phyloP scores from a whole-genome alignment of 2,888 invertebrate genomes.

The Poecilobothrus nobilitatus region DNA sequence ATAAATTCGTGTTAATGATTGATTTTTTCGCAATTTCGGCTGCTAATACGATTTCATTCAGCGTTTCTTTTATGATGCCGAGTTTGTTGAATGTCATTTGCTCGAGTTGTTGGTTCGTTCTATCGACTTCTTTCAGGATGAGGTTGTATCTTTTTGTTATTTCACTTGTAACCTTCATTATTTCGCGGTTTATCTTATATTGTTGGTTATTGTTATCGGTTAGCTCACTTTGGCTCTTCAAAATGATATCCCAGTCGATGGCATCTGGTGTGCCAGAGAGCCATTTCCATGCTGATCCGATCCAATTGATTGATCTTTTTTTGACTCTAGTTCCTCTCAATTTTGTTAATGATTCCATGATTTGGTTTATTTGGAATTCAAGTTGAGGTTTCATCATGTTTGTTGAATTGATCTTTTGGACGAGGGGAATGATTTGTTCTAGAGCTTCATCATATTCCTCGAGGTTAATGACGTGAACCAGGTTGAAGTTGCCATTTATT shows the following conservation, averaged over 20 bases:
- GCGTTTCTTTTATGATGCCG: too few species aligned
- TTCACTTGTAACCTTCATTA: background rate
- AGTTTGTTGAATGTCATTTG: too few species aligned
- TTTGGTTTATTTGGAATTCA: background rate
- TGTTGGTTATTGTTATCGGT: slow-evolving; percentile 15
- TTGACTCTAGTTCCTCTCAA: slow-evolving; percentile 1
- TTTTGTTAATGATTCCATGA: slow-evolving; percentile 5
- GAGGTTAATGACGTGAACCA: slow-evolving; percentile 2
- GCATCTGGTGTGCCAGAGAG: slow-evolving; percentile 12
- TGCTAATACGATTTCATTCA: background rate
- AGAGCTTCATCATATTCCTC: background rate
- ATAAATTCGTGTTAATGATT: too few species aligned
- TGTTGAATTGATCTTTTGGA: background rate
- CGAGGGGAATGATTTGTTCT: background rate
- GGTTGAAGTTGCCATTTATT: slow-evolving; percentile 4
- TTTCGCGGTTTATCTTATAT: slow-evolving; percentile 9
- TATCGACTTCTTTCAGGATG: too few species aligned
- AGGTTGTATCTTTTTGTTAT: too few species aligned
- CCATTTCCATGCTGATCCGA: slow-evolving; percentile 13
- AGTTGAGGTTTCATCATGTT: background rate
- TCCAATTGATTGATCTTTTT: slow-evolving; percentile 17
- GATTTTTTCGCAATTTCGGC: too few species aligned
- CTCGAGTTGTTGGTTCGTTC: too few species aligned
- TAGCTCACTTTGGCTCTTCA: slow-evolving; percentile 11
- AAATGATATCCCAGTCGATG: slow-evolving; percentile 12